Evolutionary conservation across 37 sponge, comb jelly and placozoan species (phyloP).

Genomic region (Sycon ciliatum): DNA sequence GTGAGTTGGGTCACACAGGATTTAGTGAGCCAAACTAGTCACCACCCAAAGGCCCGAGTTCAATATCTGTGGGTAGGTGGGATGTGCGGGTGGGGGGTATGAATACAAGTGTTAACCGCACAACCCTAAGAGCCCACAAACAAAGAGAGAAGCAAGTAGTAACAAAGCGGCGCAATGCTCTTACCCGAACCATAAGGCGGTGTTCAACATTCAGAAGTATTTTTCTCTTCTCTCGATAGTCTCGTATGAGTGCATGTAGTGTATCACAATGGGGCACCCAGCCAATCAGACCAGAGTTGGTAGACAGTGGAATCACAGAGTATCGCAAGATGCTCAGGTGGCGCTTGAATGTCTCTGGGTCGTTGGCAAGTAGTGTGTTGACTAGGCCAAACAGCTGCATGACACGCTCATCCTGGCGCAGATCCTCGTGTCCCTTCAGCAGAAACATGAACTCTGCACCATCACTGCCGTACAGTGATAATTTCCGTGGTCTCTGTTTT

Average conservation of each 20-base stretch:
- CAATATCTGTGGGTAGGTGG: no score
- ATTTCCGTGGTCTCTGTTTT: constrained; percentile 87
- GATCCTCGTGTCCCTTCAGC: constrained; percentile 93
- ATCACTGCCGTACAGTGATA: constrained; percentile 62
- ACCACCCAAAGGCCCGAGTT: no score
- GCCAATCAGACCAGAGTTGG: constrained; percentile 93
- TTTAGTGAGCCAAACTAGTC: no score
- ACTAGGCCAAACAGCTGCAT: constrained; percentile 99
- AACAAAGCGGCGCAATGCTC: background rate
- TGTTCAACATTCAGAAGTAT: constrained; percentile 88
- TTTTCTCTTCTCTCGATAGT: constrained; percentile 88
- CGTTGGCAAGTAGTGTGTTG: constrained; percentile 78
- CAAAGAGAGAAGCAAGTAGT: no score
- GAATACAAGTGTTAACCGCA: no score
- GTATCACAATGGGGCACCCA: constrained; percentile 99
- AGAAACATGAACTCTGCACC: constrained; percentile 88
- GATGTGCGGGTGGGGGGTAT: no score
- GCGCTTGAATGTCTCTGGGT: constrained; percentile 83
- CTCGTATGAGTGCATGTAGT: constrained; percentile 89
- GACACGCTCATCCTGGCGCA: constrained; percentile 91
- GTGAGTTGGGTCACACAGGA: no score
- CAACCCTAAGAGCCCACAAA: no score
- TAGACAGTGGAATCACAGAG: constrained; percentile 91
- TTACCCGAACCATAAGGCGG: constrained; percentile 78
- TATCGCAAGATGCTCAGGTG: constrained; percentile 90